Evolutionary conservation across 2,888 invertebrate genomes (phyloP).

Genomic region (Artemia sp.): DNA sequence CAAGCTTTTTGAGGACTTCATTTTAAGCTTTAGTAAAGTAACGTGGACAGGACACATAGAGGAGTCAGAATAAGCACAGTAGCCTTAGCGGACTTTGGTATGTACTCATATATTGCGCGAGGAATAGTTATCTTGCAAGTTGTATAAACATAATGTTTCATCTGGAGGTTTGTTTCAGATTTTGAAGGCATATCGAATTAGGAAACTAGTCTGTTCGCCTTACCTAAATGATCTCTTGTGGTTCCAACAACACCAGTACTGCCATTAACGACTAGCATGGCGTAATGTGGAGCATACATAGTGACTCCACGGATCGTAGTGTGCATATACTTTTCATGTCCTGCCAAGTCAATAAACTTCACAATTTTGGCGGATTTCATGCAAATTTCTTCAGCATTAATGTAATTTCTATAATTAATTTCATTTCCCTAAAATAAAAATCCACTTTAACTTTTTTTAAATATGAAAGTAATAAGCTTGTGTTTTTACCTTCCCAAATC

Average conservation of each 20-base stretch:
- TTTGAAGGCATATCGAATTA: slow-evolving; percentile 31
- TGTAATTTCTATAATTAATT: slow-evolving; percentile 65
- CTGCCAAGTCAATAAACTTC: slow-evolving; percentile 86
- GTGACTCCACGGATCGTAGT: slow-evolving; percentile 89
- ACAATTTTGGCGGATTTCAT: slow-evolving; percentile 81
- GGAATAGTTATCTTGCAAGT: too few species aligned
- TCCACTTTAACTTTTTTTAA: background rate
- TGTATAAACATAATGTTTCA: too few species aligned
- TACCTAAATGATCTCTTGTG: slow-evolving; percentile 76
- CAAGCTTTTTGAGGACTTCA: too few species aligned
- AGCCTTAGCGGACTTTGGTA: too few species aligned
- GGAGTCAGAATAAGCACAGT: too few species aligned
- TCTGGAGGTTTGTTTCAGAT: too few species aligned
- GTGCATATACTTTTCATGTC: slow-evolving; percentile 83
- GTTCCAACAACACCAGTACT: slow-evolving; percentile 61
- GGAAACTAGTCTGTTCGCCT: slow-evolving; percentile 31
- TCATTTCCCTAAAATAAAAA: slow-evolving; percentile 47
- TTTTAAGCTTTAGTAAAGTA: too few species aligned
- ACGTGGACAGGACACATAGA: too few species aligned
- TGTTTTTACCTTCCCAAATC: slow-evolving; percentile 20
- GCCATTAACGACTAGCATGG: slow-evolving; percentile 65
- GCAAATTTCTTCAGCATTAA: slow-evolving; percentile 82
- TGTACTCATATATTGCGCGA: too few species aligned
- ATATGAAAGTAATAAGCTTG: background rate
- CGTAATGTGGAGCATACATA: slow-evolving; percentile 80